Conservation (phyloP, 2,113 vertebrate species). For the Bos taurus region DNA sequence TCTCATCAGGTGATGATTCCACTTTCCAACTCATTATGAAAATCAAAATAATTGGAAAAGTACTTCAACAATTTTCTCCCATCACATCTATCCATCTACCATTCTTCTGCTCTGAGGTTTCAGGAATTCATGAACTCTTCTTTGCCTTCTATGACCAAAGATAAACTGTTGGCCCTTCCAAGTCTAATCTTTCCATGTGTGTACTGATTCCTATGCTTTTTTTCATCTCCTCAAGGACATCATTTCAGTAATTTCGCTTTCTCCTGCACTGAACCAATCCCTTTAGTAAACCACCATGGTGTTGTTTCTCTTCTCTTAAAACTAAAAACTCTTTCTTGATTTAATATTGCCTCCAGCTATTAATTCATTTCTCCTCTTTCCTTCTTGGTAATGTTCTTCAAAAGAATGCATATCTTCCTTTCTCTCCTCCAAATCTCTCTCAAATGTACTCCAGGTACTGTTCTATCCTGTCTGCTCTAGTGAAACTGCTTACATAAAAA, state of each 20-base stretch:
- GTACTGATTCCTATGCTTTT: accelerated
- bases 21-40: neutral
- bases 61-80: neutral
- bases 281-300: neutral
- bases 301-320: neutral
- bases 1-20: neutral
- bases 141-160: neutral
- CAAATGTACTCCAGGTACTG: neutral
- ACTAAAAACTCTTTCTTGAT: neutral
- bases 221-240: neutral
- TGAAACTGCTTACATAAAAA: neutral
- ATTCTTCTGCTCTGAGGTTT: neutral
- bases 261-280: neutral
- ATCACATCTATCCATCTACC: neutral
- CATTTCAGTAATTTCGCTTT: neutral
- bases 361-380: neutral
- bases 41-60: neutral
- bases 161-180: neutral
- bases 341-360: neutral
- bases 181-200: neutral
- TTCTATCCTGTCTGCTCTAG: neutral
- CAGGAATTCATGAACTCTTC: neutral
- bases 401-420: neutral
- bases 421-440: neutral
- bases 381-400: neutral